Evolutionary conservation across 2,113 vertebrate species (phyloP).

Genomic region (Australoheros scitulus): DNA sequence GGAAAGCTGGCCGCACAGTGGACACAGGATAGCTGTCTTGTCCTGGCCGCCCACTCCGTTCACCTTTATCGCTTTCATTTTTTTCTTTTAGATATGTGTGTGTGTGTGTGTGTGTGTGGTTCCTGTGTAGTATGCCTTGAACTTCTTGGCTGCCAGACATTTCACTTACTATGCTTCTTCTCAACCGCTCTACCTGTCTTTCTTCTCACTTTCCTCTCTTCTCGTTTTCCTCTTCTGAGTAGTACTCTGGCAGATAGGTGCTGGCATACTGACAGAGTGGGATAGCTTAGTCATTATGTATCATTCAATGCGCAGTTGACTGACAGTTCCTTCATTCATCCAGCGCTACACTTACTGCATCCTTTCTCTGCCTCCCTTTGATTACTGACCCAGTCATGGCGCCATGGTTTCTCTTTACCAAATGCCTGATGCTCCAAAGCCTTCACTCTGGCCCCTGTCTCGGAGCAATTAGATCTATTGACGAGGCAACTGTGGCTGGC

Average conservation of each 20-base stretch:
- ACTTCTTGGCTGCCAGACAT: slow-evolving; percentile 5
- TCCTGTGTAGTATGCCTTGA: background rate
- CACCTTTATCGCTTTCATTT: slow-evolving; percentile 35
- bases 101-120: background rate
- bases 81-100: background rate
- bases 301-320: slow-evolving; percentile 67
- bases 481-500: slow-evolving; percentile 66
- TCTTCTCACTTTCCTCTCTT: slow-evolving; percentile 55
- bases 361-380: slow-evolving; percentile 71
- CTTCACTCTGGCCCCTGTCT: slow-evolving; percentile 58
- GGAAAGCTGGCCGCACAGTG: slow-evolving; percentile 42
- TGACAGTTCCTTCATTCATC: slow-evolving; percentile 68
- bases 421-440: slow-evolving; percentile 65
- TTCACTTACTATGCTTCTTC: slow-evolving; percentile 19
- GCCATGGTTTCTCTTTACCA: slow-evolving; percentile 73
- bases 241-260: slow-evolving; percentile 50
- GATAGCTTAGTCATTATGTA: slow-evolving; percentile 69
- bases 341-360: slow-evolving; percentile 62
- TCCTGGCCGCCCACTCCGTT: slow-evolving; percentile 34
- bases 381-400: slow-evolving; percentile 76
- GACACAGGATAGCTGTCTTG: slow-evolving; percentile 44
- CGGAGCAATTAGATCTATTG: slow-evolving; percentile 78
- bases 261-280: slow-evolving; percentile 61
- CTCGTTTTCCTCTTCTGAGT: slow-evolving; percentile 50
- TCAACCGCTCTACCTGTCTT: slow-evolving; percentile 47